These are phyloP conservation scores for Xiphydria camelus DNA, from an alignment of 2,888 invertebrate species.

Conservation along the genomic window DNA sequence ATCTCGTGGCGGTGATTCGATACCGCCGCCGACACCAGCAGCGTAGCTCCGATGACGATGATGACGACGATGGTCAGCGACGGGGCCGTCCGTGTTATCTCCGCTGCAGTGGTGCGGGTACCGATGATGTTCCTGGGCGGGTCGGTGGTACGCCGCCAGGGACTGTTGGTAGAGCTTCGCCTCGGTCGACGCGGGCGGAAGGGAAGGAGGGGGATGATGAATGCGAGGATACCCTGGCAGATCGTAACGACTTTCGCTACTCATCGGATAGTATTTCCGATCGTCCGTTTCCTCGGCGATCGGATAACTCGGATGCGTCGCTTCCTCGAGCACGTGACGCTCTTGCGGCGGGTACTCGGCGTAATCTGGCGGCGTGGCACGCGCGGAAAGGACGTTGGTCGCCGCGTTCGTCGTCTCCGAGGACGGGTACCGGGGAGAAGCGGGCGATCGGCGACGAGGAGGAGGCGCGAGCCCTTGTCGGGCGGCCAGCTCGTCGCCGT, in stretches of 20 bases:
- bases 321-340: conserved; percentile 22
- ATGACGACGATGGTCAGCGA: conserved; percentile 13
- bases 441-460: conserved; percentile 50
- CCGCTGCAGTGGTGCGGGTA: no score
- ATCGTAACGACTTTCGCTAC: conserved; percentile 19
- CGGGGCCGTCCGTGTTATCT: conserved; percentile 12
- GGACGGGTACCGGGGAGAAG: conserved; percentile 60
- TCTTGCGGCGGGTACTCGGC: conserved; percentile 25
- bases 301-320: no score
- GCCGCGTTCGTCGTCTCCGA: conserved; percentile 56
- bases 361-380: conserved; percentile 21
- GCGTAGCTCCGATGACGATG: conserved; percentile 13
- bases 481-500: conserved; percentile 50
- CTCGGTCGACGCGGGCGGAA: conserved; percentile 19
- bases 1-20: conserved; percentile 19
- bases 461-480: conserved; percentile 40
- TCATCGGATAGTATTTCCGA: conserved; percentile 22
- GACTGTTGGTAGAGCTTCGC: conserved; percentile 33
- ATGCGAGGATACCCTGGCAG: no score
- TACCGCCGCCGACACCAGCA: conserved; percentile 1
- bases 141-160: conserved; percentile 21
- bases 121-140: conserved; percentile 20
- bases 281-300: no score
- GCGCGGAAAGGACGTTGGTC: conserved; percentile 34
- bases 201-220: conserved; percentile 3